These are phyloP conservation scores for Limnephilus marmoratus DNA, from an alignment of 2,888 invertebrate genomes.

Conservation along the genomic window DNA sequence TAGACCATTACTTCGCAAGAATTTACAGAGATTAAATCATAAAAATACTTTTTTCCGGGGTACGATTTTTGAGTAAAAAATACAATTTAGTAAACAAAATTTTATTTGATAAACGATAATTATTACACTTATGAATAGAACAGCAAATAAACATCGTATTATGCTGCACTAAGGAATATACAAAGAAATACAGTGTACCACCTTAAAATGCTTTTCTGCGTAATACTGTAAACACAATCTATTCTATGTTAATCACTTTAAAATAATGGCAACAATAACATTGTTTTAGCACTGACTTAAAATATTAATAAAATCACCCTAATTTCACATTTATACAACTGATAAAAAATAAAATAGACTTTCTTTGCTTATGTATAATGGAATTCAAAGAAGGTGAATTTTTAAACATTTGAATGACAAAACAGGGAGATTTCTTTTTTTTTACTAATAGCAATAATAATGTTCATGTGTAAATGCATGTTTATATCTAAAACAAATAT, in stretches of 20 bases:
- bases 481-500: not conserved
- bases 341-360: conserved; percentile 27
- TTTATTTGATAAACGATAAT: conserved; percentile 40
- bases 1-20: not conserved
- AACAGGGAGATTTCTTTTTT: not conserved
- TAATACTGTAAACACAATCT: conserved; percentile 14
- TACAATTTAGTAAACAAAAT: conserved; percentile 31
- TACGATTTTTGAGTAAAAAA: not conserved
- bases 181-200: conserved; percentile 21
- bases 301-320: not conserved
- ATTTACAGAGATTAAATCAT: not conserved
- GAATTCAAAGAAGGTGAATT: not conserved
- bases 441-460: not conserved
- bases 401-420: not conserved
- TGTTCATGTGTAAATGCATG: not conserved
- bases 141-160: conserved; percentile 28
- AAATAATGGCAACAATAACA: conserved; percentile 16
- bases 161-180: not conserved
- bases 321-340: not conserved
- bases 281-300: not conserved
- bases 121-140: conserved; percentile 43
- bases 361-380: conserved; percentile 20
- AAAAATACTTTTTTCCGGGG: not conserved
- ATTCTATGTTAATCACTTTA: conserved; percentile 14
- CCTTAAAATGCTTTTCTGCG: not conserved